phyloP scores from a whole-genome alignment of 2,888 invertebrate species.

The Abrostola triplasia region DNA sequence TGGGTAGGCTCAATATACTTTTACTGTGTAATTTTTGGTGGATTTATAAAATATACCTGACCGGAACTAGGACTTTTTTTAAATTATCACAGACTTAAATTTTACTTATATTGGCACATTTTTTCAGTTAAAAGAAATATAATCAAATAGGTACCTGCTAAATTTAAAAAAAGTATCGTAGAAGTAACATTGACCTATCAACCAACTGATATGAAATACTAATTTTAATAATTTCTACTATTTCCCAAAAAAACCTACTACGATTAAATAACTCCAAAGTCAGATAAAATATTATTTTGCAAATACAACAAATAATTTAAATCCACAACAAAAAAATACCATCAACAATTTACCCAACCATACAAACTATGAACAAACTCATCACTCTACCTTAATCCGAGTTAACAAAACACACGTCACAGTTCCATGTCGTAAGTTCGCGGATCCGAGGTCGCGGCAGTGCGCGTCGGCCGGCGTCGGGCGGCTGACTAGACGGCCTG shows the following conservation, averaged over 20 bases:
- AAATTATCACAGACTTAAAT: background rate
- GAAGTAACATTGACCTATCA: background rate
- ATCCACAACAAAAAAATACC: constrained; percentile 7
- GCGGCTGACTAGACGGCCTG: constrained; percentile 75
- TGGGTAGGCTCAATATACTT: constrained; percentile 1
- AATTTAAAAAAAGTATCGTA: background rate
- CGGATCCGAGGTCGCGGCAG: constrained; percentile 55
- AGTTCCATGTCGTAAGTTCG: constrained; percentile 59
- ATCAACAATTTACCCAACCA: constrained; percentile 7
- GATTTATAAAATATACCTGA: background rate
- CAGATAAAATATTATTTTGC: background rate
- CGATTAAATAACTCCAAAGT: no score
- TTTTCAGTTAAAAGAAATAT: background rate
- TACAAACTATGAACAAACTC: constrained; percentile 39
- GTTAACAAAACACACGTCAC: constrained; percentile 61
- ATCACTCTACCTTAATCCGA: constrained; percentile 59
- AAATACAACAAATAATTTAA: background rate
- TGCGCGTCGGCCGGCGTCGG: constrained; percentile 77
- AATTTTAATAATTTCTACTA: no score
- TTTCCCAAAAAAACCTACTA: no score
- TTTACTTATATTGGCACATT: background rate
- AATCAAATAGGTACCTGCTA: no score
- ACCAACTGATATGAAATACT: no score
- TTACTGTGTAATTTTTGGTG: background rate
- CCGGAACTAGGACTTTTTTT: background rate